Conservation (phyloP, 1,140 invertebrate species). For the Phenacoccus solenopsis region DNA sequence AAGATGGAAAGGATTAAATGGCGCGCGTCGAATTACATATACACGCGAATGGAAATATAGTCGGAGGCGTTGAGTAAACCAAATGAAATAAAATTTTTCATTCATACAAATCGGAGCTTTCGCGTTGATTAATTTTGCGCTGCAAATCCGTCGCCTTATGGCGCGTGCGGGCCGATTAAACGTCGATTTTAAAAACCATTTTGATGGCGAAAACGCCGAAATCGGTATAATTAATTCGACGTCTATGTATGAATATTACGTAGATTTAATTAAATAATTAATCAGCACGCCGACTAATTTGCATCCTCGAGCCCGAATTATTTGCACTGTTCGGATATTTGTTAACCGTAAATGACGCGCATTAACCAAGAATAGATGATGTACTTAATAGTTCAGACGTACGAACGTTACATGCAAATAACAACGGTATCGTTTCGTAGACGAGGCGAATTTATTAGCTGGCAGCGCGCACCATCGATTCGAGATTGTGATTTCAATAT, state of each 20-base stretch:
- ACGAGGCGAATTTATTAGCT: no score
- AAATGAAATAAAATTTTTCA: not conserved
- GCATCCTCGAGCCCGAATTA: not conserved
- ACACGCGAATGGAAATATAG: not conserved
- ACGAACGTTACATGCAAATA: not conserved
- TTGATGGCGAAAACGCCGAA: not conserved
- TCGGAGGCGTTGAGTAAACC: not conserved
- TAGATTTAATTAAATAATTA: not conserved
- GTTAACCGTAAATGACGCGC: not conserved
- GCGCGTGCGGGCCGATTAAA: no score
- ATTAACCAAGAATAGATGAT: not conserved
- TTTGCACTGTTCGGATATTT: not conserved
- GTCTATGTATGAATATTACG: not conserved
- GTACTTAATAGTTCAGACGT: not conserved
- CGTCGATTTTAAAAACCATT: no score
- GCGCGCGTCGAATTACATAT: not conserved
- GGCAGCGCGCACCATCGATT: no score
- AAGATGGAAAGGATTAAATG: not conserved
- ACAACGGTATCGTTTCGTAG: not conserved
- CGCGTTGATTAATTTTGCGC: not conserved
- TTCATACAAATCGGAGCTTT: not conserved
- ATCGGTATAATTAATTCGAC: no score
- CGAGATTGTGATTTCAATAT: not conserved
- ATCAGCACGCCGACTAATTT: not conserved
- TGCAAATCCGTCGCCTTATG: no score